A percentile compares a stretch with the other conserved stretches of the same genome.
Conservation (phyloP, 2,113 vertebrate species). For the Cyprichromis sp. region DNA sequence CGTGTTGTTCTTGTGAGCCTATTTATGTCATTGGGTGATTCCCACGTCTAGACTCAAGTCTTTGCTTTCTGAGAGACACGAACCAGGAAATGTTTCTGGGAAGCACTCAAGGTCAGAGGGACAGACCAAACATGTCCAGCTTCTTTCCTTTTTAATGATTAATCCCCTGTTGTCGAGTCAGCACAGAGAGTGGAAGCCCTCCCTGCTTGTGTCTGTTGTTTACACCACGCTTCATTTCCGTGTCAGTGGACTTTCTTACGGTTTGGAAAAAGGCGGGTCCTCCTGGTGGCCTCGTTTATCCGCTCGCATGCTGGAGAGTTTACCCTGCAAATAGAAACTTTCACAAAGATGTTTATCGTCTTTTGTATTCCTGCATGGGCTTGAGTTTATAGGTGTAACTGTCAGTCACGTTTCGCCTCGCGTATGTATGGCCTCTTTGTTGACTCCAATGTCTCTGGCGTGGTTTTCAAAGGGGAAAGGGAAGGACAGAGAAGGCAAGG, state of each 20-base stretch:
- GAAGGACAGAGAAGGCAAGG: conserved; percentile 86
- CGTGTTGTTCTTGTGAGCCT: background rate
- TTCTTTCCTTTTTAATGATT: conserved; percentile 59
- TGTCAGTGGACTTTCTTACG: background rate
- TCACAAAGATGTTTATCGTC: background rate
- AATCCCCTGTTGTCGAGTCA: conserved; percentile 44
- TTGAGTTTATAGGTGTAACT: background rate
- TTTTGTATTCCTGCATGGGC: background rate
- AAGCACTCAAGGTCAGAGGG: conserved; percentile 30
- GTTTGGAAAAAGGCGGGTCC: background rate
- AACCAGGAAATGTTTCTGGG: conserved; percentile 43
- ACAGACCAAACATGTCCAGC: conserved; percentile 32
- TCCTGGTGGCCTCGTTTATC: background rate
- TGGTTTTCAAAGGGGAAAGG: conserved; percentile 79
- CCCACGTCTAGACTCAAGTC: background rate
- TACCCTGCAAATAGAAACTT: background rate
- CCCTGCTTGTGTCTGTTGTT: conserved; percentile 30
- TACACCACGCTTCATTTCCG: conserved; percentile 23
- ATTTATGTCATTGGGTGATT: background rate
- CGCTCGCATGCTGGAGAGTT: background rate
- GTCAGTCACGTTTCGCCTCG: background rate
- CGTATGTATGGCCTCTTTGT: background rate
- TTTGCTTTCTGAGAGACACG: background rate
- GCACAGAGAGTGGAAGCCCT: conserved; percentile 13
- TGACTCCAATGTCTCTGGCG: conserved; percentile 29